These are phyloP conservation scores for Eucera pruinosa DNA, from an alignment of 2,888 invertebrate species.

Conservation along the genomic window DNA sequence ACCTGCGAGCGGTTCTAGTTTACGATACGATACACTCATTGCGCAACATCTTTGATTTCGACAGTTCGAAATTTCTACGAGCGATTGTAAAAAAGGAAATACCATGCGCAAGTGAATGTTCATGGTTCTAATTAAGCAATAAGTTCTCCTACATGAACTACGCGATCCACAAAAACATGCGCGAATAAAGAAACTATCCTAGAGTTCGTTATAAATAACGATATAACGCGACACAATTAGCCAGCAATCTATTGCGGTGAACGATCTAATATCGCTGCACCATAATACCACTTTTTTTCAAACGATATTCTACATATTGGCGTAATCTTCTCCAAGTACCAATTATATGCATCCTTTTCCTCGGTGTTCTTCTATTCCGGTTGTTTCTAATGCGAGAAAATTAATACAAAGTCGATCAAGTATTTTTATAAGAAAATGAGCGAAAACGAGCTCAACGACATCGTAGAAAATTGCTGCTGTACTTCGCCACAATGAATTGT, in stretches of 20 bases:
- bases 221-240: neutral
- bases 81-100: neutral
- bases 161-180: neutral
- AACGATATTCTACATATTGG: conserved; percentile 39
- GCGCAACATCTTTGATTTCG: conserved; percentile 29
- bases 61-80: conserved; percentile 30
- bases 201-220: neutral
- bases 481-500: conserved; percentile 4
- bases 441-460: conserved; percentile 31
- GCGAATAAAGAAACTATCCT: neutral
- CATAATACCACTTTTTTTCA: neutral
- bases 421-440: conserved; percentile 30
- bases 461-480: conserved; percentile 8
- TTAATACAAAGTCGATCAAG: conserved; percentile 37
- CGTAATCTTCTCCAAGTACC: conserved; percentile 33
- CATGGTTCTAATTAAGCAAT: conserved; percentile 24
- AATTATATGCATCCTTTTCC: conserved; percentile 16
- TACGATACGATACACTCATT: conserved; percentile 27
- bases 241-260: conserved; percentile 1
- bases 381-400: conserved; percentile 46
- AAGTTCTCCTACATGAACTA: neutral
- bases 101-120: conserved; percentile 9
- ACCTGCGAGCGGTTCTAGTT: conserved; percentile 13
- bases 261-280: conserved; percentile 13
- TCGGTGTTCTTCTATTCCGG: conserved; percentile 3